Evolutionary conservation across 2,888 invertebrate species (phyloP), one percentile per base, ranked within the genome.

Genomic region (Acleris laterana): DNA sequence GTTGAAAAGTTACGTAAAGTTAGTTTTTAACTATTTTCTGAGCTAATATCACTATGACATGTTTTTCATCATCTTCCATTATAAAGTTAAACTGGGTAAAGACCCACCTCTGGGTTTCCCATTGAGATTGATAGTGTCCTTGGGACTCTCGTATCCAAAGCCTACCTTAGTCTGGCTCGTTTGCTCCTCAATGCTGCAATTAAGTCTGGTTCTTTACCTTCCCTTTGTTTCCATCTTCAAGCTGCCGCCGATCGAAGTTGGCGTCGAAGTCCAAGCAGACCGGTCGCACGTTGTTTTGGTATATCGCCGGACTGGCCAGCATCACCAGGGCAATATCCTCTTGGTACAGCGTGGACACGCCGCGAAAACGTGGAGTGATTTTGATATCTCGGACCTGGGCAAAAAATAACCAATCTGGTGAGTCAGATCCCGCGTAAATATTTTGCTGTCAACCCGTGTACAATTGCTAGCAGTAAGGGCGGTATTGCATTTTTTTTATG

Each of bases 281-380:
- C 3, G 55, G 55, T 7, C n/a, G 20, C 1, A 56, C 44, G 16
- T 22, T 22, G 20, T 11, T n/a, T 13, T 16, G 2, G 38, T 44
- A 56, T 3, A 13, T 7, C 7, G 55, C 55, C 11, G 38, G 19
- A 4, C 9, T 16, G 20, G 20, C n/a, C n/a, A 56, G 16, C 7
- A 56, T 42, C 3, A 56, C 55, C n/a, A 56, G 42, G 2, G 55
- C 55, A 3, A 56, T 56, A 11, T 56, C 55, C 3, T 13, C 20
- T 16, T 22, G 55, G 42, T 20, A 56, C 38, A 19, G 5, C 3
- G 13, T 44, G 7, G 0, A 42, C 13, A 13, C 38, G 20, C n/a
- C 55, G 11, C 22, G 13, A 13, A 7, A 56, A 20, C 3, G 3
- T 1, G 17, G 19, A 1, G 22, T 20, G 11, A 44, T 16, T 7